Base-by-base conservation (phyloP, 2,888 invertebrate species). In the Chloroclysta siterata region DNA sequence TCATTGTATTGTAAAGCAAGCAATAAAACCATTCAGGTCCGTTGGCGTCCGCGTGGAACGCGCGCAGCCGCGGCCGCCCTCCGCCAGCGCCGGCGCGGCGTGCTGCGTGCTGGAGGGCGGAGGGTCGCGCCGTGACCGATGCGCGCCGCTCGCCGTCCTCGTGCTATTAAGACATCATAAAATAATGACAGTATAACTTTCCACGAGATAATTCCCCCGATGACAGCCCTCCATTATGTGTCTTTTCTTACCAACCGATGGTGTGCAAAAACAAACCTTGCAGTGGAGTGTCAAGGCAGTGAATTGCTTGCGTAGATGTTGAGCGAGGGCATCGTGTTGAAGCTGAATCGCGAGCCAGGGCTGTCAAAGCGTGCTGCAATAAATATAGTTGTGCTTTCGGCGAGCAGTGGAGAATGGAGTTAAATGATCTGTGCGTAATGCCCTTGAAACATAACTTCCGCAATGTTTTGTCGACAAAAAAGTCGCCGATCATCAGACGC, bases 381-480 rank as follows among this genome's bases (percentile, higher is more conserved):
- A 90, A 89, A 90, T 89, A 87, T 80, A 83, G 84, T 81, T 79
- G 82, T 69, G 77, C 82, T 85, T 83, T 82, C 84, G 85, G 78
- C 82, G 75, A 80, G 73, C 70, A 72, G 79, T 79, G 81, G 78
- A 83, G 84, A 81, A 82, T 82, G 80, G 72, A 73, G 84, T 78
- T 88, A 88, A 92, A 92, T 91, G 92, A 90, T 81, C 88, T 88
- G 90, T 89, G 86, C 87, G 84, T 87, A 89, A 90, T 86, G 86
- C 72, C 77, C 80, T 79, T 80, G 85, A 83, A 82, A 83, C 85
- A 87, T 85, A 82, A 84, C 91, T 90, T 91, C 92, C 92, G 90
- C 82, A 76, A 76, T 84, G 81, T 88, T 87, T 89, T 87, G 85
- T 85, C 79, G 80, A 80, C 79, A 89, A 90, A 90, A 89, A 91